Base-by-base conservation (phyloP, 2,113 vertebrate species). In the Alexandromys fortis region DNA sequence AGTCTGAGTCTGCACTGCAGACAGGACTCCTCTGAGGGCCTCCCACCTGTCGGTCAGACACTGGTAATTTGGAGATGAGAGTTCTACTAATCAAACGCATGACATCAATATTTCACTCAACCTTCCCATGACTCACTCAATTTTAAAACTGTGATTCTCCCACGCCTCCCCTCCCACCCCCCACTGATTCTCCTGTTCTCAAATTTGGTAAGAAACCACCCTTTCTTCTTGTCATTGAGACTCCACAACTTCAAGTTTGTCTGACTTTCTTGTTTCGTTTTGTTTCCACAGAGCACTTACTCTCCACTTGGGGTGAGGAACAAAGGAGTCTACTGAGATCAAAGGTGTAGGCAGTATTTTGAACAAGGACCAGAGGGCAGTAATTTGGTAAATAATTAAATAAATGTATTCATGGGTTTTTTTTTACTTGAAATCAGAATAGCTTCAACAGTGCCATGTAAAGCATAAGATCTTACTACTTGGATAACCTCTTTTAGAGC, bases 391-490 rank as follows among this genome's bases (percentile, higher is more conserved):
- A 45, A 42, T 42, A 89, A 88, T 86, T 87, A 73, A 95, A 26
- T 7, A 75, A 83, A 55, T 81, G 76, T 72, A 94, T 6, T 47
- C 0, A 61, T 24, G 70, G 81, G 72, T 49, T 49, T 14, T 85
- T 55, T 94, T 94, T 89, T n/a, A 63, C 55, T 92, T 91, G 28
- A 95, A 70, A 87, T 92, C 92, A 92, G 55, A 85, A 82, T n/a
- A 86, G 17, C 13, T 90, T 94, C 86, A 47, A 58, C 10, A 83
- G 49, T 87, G 88, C 24, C 33, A 86, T 11, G 33, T 26, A 81
- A 83, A 73, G 94, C 82, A 83, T 42, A 92, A 4, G 90, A 72
- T 76, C 47, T 86, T 92, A 89, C 19, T 90, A 91, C 33, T 88
- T 58, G 83, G n/a, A 82, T 68, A 94, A 73, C 38, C 5, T n/a